Conservation (phyloP, 2,797 vertebrate genomes). For the Morelia viridis region DNA sequence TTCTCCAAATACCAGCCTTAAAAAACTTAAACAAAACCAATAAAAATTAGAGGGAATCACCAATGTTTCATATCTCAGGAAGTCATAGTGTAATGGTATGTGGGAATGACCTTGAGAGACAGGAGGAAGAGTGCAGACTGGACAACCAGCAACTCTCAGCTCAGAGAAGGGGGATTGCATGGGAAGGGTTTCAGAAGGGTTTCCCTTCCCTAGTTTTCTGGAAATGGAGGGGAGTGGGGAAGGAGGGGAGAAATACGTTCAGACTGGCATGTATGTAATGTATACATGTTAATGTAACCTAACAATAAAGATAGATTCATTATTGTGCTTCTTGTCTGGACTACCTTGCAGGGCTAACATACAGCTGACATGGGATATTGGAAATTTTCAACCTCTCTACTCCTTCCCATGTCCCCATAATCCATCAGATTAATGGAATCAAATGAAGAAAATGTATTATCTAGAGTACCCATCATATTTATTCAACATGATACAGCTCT, state of each 20-base stretch:
- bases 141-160: neutral
- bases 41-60: constrained; percentile 28
- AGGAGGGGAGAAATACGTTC: neutral
- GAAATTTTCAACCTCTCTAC: neutral
- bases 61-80: constrained; percentile 53
- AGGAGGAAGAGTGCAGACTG: neutral
- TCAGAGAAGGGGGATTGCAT: neutral
- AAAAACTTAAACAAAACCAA: constrained; percentile 7
- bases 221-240: neutral
- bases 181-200: neutral
- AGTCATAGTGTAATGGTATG: neutral
- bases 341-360: neutral
- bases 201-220: neutral
- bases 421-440: constrained; percentile 30
- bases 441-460: constrained; percentile 22
- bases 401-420: neutral
- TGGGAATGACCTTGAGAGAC: neutral
- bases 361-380: neutral
- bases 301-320: neutral
- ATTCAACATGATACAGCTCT: constrained; percentile 28
- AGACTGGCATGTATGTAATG: neutral
- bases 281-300: neutral
- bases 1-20: neutral
- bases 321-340: neutral
- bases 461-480: constrained; percentile 28